Evolutionary conservation across 2,888 invertebrate genomes (phyloP).

Genomic region (Xylocampa areola): DNA sequence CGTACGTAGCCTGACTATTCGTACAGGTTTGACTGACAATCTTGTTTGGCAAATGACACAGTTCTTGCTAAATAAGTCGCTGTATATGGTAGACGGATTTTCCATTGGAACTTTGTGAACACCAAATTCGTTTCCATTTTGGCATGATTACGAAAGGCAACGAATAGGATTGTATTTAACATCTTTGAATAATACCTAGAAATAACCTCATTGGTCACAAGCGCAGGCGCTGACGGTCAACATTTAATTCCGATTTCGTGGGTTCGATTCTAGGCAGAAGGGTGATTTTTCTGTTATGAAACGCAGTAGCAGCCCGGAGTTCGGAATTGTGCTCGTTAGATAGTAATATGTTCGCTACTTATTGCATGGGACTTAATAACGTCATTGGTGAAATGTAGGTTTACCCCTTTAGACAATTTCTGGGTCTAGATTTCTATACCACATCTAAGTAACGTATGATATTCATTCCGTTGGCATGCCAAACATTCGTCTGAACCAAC

Average conservation of each 20-base stretch:
- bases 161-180: constrained; percentile 6
- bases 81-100: constrained; percentile 15
- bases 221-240: no score
- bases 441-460: constrained; percentile 5
- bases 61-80: constrained; percentile 10
- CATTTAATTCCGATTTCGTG: no score
- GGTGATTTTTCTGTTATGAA: no score
- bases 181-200: not conserved
- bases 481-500: constrained; percentile 30
- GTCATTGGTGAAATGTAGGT: no score
- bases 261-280: no score
- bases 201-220: no score
- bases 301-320: no score
- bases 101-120: constrained; percentile 8
- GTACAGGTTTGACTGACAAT: constrained; percentile 15
- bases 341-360: no score
- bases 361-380: no score
- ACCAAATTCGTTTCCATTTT: constrained; percentile 20
- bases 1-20: constrained; percentile 12
- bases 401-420: no score
- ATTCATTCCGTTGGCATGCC: constrained; percentile 17
- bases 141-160: constrained; percentile 14
- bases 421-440: constrained; percentile 14
- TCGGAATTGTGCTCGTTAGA: no score
- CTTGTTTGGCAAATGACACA: constrained; percentile 31